These are phyloP conservation scores for Peromyscus eremicus DNA, from an alignment of 2,797 vertebrate genomes.

Conservation along the genomic window DNA sequence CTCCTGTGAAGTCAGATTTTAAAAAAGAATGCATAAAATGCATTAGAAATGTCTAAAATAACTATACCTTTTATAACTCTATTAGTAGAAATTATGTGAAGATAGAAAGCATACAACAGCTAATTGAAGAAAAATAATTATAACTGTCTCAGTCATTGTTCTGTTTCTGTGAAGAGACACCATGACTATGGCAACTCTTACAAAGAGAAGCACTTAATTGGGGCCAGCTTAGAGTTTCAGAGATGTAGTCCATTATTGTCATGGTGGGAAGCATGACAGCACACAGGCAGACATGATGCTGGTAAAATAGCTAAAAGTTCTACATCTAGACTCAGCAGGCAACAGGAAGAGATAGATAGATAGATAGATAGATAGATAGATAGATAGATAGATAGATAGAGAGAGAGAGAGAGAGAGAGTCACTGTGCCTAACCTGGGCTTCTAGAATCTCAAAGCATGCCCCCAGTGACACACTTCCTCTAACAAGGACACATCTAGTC, in stretches of 20 bases:
- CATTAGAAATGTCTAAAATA: neutral
- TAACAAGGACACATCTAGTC: neutral
- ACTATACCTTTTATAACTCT: neutral
- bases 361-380: neutral
- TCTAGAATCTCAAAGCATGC: neutral
- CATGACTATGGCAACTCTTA: neutral
- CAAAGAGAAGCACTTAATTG: neutral
- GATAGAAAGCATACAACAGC: neutral
- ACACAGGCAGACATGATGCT: neutral
- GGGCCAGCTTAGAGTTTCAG: neutral
- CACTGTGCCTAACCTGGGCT: neutral
- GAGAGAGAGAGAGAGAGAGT: neutral
- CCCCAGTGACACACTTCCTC: neutral
- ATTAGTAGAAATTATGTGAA: neutral
- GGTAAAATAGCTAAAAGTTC: neutral
- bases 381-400: neutral
- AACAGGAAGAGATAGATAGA: neutral
- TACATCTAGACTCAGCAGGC: neutral
- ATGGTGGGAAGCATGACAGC: neutral
- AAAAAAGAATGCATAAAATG: neutral
- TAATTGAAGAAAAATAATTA: neutral
- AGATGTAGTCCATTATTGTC: neutral
- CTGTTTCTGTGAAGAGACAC: neutral
- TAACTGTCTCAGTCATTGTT: neutral
- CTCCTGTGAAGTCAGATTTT: neutral